Base-by-base conservation (phyloP, 2,888 invertebrate genomes). In the Slavum lentiscoides region DNA sequence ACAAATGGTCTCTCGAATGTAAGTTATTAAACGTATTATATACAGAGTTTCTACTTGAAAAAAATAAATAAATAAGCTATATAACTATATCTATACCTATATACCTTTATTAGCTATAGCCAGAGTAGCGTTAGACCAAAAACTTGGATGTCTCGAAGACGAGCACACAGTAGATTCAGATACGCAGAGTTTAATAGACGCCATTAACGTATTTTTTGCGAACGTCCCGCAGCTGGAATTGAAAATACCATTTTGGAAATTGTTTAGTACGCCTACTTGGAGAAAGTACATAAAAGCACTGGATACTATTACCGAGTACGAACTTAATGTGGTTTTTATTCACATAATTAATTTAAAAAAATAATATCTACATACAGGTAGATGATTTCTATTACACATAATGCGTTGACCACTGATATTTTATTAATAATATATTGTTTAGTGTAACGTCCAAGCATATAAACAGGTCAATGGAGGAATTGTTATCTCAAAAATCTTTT, bases 1-100 rank as follows among this genome's bases (percentile, higher is more conserved):
- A 94, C 86, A 92, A 94, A 85, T 97, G 96, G 97, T 94, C 95
- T 0, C 87, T 97, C 49, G 96, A 97, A 89, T 96, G 96, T 94
- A 87, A 91, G 92, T 39, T 58, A 66, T 43, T n/a, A n/a, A 67
- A 23, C 30, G 30, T 49, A 59, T 58, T 21, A 2, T 30, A 4
- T 30, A n/a, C n/a, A 30, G 30, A 68, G 19, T 53, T 3, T 17
- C 15, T 1, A 7, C 43, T 43, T 30, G 30, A 1, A 1, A 30
- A 30, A 30, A 30, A 30, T n/a, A 30, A 23, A 49, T 55, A 53
- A 69, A 5, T 0, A 55, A 53, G 30, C 2, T 30, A 4, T 19
- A 53, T 4, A 68, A 4, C 9, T 21, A 30, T 53, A 70, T 3
- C 21, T 15, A 53, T 30, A 55, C 17, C 39, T 67, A 61, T 69